Evolutionary conservation across 1,140 invertebrate species (phyloP).

Genomic region (Parapsyche elsis): DNA sequence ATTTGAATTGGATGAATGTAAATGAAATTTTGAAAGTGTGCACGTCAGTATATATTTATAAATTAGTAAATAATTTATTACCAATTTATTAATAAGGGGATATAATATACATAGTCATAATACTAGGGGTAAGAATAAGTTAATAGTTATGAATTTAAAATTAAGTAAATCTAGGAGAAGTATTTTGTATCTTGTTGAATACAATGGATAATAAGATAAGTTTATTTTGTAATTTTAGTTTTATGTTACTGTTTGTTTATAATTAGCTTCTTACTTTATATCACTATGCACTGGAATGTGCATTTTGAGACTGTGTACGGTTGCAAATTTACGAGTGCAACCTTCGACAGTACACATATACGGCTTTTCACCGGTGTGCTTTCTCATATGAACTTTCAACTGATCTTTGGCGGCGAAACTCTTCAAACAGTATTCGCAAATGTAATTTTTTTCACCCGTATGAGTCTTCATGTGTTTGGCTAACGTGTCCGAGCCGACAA

Average conservation of each 20-base stretch:
- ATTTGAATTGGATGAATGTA: too few species aligned
- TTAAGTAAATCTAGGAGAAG: too few species aligned
- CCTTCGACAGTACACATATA: slow-evolving; percentile 69
- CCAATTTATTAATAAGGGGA: too few species aligned
- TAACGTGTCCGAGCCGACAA: slow-evolving; percentile 62
- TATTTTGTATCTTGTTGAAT: too few species aligned
- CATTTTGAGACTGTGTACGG: slow-evolving; percentile 44
- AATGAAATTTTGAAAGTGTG: too few species aligned
- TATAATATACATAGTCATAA: too few species aligned
- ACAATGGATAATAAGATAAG: too few species aligned
- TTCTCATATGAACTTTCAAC: slow-evolving; percentile 68
- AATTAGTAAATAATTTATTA: too few species aligned
- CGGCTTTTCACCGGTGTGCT: slow-evolving; percentile 60
- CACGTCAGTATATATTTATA: too few species aligned
- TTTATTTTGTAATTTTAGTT: too few species aligned
- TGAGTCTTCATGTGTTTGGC: slow-evolving; percentile 64
- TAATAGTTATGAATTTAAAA: too few species aligned
- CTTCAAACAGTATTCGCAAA: slow-evolving; percentile 63
- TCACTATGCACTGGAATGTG: slow-evolving; percentile 45
- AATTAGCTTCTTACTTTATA: slow-evolving; percentile 25
- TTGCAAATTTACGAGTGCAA: slow-evolving; percentile 51
- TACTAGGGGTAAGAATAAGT: too few species aligned
- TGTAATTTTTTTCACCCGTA: slow-evolving; percentile 71
- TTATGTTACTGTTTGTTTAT: not conserved
- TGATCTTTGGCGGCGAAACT: slow-evolving; percentile 63